These are phyloP conservation scores for Tetramorium simillimum DNA, from an alignment of 1,140 invertebrate species.

Conservation along the genomic window DNA sequence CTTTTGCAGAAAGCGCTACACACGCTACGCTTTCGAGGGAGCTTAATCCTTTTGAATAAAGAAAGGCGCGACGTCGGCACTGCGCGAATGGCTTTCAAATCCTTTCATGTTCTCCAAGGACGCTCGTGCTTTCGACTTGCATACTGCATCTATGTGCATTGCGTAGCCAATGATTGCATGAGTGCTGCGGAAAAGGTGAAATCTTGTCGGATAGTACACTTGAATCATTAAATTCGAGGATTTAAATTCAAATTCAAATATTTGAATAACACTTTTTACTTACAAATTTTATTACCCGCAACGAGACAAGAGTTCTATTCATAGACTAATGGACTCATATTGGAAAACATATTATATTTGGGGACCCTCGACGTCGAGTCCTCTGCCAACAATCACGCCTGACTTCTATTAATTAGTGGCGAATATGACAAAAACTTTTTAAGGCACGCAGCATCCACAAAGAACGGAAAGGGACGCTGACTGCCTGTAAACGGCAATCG, in stretches of 20 bases:
- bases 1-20: not conserved
- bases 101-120: constrained; percentile 31
- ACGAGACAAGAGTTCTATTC: not conserved
- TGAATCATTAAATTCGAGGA: not conserved
- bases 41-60: constrained; percentile 52
- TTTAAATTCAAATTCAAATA: not conserved
- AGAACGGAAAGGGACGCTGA: not conserved
- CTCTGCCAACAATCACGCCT: not conserved
- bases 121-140: constrained; percentile 16
- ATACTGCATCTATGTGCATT: not conserved
- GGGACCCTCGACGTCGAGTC: not conserved
- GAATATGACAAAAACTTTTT: not conserved
- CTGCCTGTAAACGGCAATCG: constrained; percentile 51
- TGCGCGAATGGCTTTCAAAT: constrained; percentile 41
- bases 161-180: constrained; percentile 16
- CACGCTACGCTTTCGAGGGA: constrained; percentile 24
- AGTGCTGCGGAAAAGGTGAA: not conserved
- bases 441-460: not conserved
- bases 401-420: constrained; percentile 1
- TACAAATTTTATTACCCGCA: not conserved
- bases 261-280: not conserved
- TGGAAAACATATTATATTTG: not conserved
- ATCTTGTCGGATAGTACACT: not conserved
- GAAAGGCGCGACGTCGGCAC: constrained; percentile 14
- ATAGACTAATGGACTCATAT: not conserved